phyloP scores from a whole-genome alignment of 2,888 invertebrate genomes.

The Cheilosia vulpina region DNA sequence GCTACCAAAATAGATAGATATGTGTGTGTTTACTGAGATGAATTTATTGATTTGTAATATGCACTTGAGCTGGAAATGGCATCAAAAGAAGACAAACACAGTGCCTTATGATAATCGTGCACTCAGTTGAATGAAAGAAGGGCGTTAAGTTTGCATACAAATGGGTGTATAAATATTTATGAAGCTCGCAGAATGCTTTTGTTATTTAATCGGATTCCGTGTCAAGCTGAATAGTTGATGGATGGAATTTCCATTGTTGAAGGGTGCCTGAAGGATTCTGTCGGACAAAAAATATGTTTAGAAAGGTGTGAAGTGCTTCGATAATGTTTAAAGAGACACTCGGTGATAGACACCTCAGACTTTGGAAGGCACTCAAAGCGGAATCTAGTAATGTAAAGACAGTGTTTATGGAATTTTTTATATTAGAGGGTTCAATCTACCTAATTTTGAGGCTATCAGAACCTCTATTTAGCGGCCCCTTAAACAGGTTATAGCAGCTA shows the following conservation, averaged over 20 bases:
- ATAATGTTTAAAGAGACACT: neutral
- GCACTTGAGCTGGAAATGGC: slow-evolving; percentile 3
- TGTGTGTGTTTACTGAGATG: slow-evolving; percentile 11
- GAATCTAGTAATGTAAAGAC: neutral
- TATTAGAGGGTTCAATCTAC: no score
- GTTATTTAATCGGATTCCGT: slow-evolving; percentile 17
- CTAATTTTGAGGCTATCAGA: no score
- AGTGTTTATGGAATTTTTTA: neutral
- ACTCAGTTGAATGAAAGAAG: slow-evolving; percentile 15
- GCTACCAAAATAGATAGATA: neutral
- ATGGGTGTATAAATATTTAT: slow-evolving; percentile 43
- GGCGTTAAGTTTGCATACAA: slow-evolving; percentile 15
- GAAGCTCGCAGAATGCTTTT: slow-evolving; percentile 24
- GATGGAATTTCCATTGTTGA: neutral
- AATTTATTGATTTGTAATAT: slow-evolving; percentile 41
- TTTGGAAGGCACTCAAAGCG: neutral
- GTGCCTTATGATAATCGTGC: slow-evolving; percentile 18
- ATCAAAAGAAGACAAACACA: neutral
- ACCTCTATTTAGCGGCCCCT: no score
- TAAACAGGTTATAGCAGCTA: no score
- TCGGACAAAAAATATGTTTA: no score
- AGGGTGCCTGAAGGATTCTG: neutral
- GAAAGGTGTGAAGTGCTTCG: neutral
- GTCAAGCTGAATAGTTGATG: slow-evolving; percentile 22
- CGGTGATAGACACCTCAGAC: neutral